Evolutionary conservation across 2,113 vertebrate species (phyloP).

Genomic region (Elachura formosa): DNA sequence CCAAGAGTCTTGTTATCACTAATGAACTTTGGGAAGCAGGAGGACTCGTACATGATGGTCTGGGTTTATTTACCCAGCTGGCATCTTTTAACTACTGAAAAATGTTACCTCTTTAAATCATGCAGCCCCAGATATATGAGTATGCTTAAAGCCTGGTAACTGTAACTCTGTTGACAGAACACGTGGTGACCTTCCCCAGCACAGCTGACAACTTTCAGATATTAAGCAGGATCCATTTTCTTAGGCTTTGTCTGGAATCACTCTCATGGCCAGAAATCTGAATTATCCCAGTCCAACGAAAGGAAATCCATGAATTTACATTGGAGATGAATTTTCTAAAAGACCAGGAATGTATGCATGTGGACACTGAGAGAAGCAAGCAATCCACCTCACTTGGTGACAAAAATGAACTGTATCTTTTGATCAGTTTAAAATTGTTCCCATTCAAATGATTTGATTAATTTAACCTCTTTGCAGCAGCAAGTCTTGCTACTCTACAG

Average conservation of each 20-base stretch:
- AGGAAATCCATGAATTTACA: not conserved
- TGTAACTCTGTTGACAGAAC: not conserved
- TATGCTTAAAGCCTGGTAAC: not conserved
- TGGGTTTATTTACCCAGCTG: conserved; percentile 7
- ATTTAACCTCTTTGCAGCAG: not conserved
- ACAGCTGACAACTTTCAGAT: not conserved
- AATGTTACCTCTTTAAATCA: conserved; percentile 33
- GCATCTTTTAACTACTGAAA: not conserved
- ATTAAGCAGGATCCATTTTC: not conserved
- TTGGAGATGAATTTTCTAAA: not conserved
- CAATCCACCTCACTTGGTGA: not conserved
- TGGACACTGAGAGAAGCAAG: not conserved
- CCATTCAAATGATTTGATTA: not conserved
- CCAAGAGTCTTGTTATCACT: conserved; percentile 40
- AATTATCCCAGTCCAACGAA: not conserved
- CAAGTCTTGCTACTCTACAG: not conserved
- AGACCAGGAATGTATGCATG: not conserved
- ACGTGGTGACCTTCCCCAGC: not conserved
- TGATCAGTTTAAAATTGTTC: not conserved
- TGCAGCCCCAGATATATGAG: not conserved
- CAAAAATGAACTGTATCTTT: not conserved
- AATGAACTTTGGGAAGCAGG: conserved; percentile 30
- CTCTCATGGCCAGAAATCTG: not conserved
- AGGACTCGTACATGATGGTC: not conserved
- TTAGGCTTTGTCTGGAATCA: not conserved